Evolutionary conservation across 2,888 invertebrate species (phyloP), one percentile per base, ranked within the genome.

Genomic region (Caenorhabditis uteleia): DNA sequence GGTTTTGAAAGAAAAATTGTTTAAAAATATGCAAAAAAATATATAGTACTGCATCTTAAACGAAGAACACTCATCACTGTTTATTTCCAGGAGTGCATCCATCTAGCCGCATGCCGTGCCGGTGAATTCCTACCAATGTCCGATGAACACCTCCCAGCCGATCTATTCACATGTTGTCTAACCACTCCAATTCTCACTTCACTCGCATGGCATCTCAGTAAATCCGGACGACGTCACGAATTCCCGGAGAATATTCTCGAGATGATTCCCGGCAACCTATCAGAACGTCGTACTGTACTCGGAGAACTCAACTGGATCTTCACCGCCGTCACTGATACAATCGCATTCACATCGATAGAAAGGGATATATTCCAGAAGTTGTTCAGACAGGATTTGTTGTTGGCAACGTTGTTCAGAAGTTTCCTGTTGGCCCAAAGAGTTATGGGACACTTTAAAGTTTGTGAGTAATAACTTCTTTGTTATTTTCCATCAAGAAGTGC

Each of bases 261-360:
- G 72, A 92, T 92, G 85, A 93, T 98, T 78, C 97, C 97, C 7
- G 98, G 98, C 1, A 91, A 91, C 83, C 88, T 95, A 75, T 91
- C 91, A 0, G 82, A 82, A 53, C 31, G 73, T 20, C 88, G 94
- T 78, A 95, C 98, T 26, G 93, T 97, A 92, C 88, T 97, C 73
- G 98, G 98, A 44, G 97, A 99, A 86, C 87, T 98, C 61, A 98
- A 98, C 87, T 98, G 98, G 98, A 95, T 99, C 84, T 98, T 98
- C 86, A 98, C 98, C 2, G 97, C 98, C 40, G 95, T 99, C 77
- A 98, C 98, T 0, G 98, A 99, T 85, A 98, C 98, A 10, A 97
- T 99, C 83, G 98, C 98, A 1, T 98, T 97, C 97, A 95, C 95
- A 84, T 91, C 91, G 38, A 87, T 99, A 78, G 93, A 95, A 4